Evolutionary conservation across 2,888 invertebrate genomes (phyloP).

Genomic region (Ennomos fuscantarius): DNA sequence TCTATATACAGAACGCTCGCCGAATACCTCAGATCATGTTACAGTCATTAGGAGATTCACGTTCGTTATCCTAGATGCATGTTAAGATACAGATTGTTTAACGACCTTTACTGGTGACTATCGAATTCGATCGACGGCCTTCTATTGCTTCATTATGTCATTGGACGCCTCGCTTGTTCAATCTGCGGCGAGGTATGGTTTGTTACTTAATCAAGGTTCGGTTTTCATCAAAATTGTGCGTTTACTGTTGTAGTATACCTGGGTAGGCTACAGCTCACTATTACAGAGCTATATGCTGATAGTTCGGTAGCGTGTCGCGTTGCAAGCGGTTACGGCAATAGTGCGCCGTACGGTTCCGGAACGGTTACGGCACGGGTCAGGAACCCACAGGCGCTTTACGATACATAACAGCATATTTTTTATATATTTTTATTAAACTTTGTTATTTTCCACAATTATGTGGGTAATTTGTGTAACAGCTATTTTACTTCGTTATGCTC

Average conservation of each 20-base stretch:
- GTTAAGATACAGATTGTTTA: constrained; percentile 33
- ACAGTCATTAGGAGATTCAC: constrained; percentile 44
- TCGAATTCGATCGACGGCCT: constrained; percentile 13
- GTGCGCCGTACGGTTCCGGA: constrained; percentile 29
- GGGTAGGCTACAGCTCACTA: background rate
- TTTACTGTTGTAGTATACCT: background rate
- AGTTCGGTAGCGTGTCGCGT: background rate
- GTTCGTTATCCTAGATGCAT: constrained; percentile 47
- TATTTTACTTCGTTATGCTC: no score
- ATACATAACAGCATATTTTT: background rate
- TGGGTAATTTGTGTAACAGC: no score
- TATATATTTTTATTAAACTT: no score
- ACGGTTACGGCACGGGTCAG: constrained; percentile 40
- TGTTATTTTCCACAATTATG: no score
- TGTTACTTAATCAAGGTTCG: constrained; percentile 10
- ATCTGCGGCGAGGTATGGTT: constrained; percentile 9
- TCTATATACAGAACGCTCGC: constrained; percentile 26
- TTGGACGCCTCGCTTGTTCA: constrained; percentile 7
- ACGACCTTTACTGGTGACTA: constrained; percentile 32
- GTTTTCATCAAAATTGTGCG: constrained; percentile 1
- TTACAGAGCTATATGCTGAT: background rate
- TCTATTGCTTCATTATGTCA: constrained; percentile 30
- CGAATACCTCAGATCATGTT: constrained; percentile 32
- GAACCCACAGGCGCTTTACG: constrained; percentile 2
- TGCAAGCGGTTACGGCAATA: constrained; percentile 8